Base-by-base conservation (phyloP, 1,140 invertebrate species). In the Magallana angulata region DNA sequence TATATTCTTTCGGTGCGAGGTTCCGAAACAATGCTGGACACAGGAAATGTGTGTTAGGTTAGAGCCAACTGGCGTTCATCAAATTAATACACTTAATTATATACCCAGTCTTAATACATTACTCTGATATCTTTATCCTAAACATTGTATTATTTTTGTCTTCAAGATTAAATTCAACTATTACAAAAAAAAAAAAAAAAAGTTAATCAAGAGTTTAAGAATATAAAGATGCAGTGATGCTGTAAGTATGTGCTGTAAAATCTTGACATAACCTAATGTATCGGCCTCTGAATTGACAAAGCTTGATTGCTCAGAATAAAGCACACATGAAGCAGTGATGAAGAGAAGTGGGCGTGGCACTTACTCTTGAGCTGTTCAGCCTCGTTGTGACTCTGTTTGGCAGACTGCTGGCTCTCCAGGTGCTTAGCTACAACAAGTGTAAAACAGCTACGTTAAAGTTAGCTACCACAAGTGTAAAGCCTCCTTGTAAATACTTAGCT, bases 311-410 rank as follows among this genome's bases (percentile, higher is more conserved):
- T 82, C 48, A 82, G 57, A 16, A 56, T 12, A 58, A 16, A 64
- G 62, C 14, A 57, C 14, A 82, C n/a, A 82, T n/a, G 57, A 57
- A 82, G 81, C 81, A 82, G 14, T n/a, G 16, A 7, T 6, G 9
- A 4, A 82, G 9, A 57, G 16, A 8, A 57, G 3, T 76, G 60
- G 14, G 60, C 0, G 1, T 0, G 4, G 48, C 71, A 91, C 91
- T 91, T 92, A 94, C 93, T 93, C 85, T 90, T 90, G 56, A 93
- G 89, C 71, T 94, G 92, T 85, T 93, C 92, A 14, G 93, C 91
- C 89, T 94, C 93, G 89, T 93, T 94, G 85, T 93, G 92, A 83
- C 87, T 93, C 84, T 94, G 92, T 90, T 94, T 94, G 18, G 91
- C 91, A n/a, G 86, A 59, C 62, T 94, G 93, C 83, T 92, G 92